These are phyloP conservation scores for Morpho helenor DNA, from an alignment of 2,888 invertebrate species.

Conservation along the genomic window DNA sequence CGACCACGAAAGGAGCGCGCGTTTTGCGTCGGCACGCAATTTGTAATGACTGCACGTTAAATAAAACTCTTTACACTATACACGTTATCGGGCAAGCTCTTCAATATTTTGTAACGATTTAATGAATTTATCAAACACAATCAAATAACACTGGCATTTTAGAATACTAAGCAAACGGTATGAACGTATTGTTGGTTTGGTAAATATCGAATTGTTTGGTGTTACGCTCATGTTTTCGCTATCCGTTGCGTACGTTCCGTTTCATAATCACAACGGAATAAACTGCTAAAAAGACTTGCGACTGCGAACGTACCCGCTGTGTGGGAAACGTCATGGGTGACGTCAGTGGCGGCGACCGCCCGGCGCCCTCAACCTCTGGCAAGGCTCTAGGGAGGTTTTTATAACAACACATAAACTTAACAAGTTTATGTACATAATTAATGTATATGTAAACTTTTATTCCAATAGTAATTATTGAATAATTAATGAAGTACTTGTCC, in stretches of 20 bases:
- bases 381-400: too few species aligned
- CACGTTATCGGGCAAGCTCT: not conserved
- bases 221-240: not conserved
- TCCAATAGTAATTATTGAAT: too few species aligned
- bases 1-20: not conserved
- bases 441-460: too few species aligned
- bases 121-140: not conserved
- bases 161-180: not conserved
- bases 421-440: too few species aligned
- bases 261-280: not conserved
- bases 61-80: not conserved
- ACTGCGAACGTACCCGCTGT: not conserved
- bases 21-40: not conserved
- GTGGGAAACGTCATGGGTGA: constrained; percentile 5
- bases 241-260: not conserved
- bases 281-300: not conserved
- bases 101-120: not conserved
- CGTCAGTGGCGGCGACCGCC: constrained; percentile 9
- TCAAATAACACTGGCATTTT: not conserved
- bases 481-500: too few species aligned
- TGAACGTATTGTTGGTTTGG: not conserved
- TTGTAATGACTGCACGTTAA: not conserved
- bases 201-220: not conserved
- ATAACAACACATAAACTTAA: too few species aligned
- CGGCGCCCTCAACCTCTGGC: not conserved